These are phyloP conservation scores for Agapornis roseicollis DNA, from an alignment of 2,113 vertebrate species.

Conservation along the genomic window DNA sequence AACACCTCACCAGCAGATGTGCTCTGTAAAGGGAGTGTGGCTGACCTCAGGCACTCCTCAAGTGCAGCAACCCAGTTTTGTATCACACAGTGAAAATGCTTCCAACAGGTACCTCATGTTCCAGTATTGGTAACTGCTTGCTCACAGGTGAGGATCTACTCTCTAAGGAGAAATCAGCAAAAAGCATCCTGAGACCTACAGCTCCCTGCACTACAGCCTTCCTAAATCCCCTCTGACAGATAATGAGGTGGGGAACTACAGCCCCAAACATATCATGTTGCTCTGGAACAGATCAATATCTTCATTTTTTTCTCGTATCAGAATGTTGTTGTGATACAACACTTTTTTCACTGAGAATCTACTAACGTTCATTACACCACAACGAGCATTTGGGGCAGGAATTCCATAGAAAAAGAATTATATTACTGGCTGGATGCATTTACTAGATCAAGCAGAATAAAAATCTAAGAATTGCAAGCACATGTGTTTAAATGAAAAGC, in stretches of 20 bases:
- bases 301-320: not conserved
- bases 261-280: not conserved
- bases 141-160: not conserved
- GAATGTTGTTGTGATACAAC: not conserved
- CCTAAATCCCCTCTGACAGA: not conserved
- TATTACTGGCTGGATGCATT: not conserved
- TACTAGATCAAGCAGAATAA: not conserved
- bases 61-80: not conserved
- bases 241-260: not conserved
- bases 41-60: not conserved
- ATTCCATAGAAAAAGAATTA: not conserved
- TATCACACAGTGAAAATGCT: not conserved
- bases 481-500: not conserved
- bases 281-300: not conserved
- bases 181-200: accelerated
- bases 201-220: not conserved
- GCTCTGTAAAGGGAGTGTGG: not conserved
- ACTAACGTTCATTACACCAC: not conserved
- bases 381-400: not conserved
- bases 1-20: not conserved
- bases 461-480: not conserved
- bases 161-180: not conserved
- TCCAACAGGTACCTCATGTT: accelerated
- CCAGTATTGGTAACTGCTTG: not conserved
- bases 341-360: not conserved